A percentile compares a stretch with the other conserved stretches of the same genome.
These are phyloP conservation scores for Halcyon chelicuti DNA, from an alignment of 2,797 vertebrate genomes.

Conservation along the genomic window DNA sequence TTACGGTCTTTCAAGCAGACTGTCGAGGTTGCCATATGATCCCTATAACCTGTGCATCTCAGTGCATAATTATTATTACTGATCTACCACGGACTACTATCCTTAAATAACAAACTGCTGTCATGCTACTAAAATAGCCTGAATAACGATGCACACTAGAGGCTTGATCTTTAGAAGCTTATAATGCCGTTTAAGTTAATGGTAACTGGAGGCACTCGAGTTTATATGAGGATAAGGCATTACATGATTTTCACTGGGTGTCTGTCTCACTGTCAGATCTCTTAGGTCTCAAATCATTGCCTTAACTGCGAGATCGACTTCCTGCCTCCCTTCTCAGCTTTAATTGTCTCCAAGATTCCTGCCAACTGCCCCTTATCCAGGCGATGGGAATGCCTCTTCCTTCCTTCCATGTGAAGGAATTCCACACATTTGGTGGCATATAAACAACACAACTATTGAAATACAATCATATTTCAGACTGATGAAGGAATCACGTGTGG, in stretches of 20 bases:
- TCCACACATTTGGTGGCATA: neutral
- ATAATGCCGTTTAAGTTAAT: neutral
- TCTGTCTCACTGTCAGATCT: neutral
- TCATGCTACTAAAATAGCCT: neutral
- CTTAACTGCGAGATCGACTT: neutral
- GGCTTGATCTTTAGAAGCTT: neutral
- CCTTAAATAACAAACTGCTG: neutral
- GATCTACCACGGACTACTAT: neutral
- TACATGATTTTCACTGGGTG: neutral
- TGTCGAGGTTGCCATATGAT: neutral
- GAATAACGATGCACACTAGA: neutral
- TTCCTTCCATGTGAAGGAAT: neutral
- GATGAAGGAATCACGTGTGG: neutral
- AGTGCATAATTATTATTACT: neutral
- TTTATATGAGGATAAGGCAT: neutral
- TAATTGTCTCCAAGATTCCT: fast-evolving
- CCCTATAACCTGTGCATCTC: neutral
- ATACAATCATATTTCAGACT: neutral
- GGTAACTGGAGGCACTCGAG: neutral
- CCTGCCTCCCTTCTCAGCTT: neutral
- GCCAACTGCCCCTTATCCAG: neutral
- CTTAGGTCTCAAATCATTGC: neutral
- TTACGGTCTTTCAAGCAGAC: neutral
- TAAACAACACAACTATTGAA: neutral
- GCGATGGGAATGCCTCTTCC: neutral